phyloP scores from a whole-genome alignment of 2,797 vertebrate species.

The Arctocebus calabarensis region DNA sequence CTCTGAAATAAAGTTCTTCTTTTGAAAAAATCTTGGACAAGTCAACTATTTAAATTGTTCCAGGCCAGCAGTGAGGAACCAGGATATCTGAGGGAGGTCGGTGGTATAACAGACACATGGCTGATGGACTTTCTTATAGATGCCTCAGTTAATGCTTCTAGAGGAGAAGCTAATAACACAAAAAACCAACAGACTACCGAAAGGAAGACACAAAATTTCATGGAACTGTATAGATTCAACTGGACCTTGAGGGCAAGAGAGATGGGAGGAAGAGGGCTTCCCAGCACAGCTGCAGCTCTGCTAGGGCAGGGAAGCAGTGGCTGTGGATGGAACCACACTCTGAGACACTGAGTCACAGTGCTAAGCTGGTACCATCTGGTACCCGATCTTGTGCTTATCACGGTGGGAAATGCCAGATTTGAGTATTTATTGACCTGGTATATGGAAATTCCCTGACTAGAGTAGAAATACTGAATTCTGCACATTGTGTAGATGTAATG shows the following conservation, averaged over 20 bases:
- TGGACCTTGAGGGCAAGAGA: not conserved
- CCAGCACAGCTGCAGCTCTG: not conserved
- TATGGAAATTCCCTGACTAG: conserved; percentile 39
- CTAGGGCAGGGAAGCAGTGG: not conserved
- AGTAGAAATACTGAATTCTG: conserved; percentile 41
- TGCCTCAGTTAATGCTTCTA: not conserved
- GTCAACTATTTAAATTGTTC: conserved; percentile 34
- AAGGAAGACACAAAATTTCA: not conserved
- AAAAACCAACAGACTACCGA: not conserved
- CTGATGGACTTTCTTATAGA: not conserved
- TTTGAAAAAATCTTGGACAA: not conserved
- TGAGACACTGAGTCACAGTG: not conserved
- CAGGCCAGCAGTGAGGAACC: not conserved
- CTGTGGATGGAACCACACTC: not conserved
- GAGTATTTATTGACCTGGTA: not conserved
- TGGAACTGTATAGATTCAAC: not conserved
- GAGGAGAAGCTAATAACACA: not conserved
- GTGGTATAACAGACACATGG: not conserved
- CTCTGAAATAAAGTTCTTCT: conserved; percentile 44
- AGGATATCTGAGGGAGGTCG: not conserved
- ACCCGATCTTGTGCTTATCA: not conserved
- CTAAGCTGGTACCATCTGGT: not conserved
- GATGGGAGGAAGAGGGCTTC: not conserved
- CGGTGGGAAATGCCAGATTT: not conserved
- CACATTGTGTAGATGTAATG: not conserved